Conservation (phyloP, 2,797 vertebrate genomes). For the Platyrinchus mystaceus region DNA sequence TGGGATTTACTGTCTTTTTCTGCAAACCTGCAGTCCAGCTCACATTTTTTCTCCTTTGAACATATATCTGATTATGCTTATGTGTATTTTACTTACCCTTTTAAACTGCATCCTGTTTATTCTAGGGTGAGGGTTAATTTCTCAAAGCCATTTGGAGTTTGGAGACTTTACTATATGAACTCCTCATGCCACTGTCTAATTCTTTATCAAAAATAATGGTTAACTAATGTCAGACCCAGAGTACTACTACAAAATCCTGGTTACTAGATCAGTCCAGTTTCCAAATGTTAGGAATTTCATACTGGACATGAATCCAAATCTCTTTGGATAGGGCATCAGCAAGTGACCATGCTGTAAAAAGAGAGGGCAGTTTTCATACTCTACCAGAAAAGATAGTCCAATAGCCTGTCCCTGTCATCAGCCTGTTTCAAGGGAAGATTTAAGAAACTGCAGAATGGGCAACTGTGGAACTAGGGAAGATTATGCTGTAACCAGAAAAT, state of each 20-base stretch:
- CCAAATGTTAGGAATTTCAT: not conserved
- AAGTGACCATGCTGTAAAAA: not conserved
- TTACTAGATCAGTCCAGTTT: not conserved
- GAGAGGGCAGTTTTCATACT: not conserved
- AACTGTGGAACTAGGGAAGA: conserved; percentile 4
- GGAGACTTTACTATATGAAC: not conserved
- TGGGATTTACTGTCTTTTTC: not conserved
- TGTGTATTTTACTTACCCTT: not conserved
- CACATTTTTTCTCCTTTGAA: not conserved
- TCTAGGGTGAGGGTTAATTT: not conserved
- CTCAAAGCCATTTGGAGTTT: not conserved
- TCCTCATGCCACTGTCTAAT: not conserved
- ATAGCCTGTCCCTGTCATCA: not conserved
- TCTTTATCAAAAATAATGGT: not conserved
- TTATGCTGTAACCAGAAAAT: conserved; percentile 52
- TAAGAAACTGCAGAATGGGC: not conserved
- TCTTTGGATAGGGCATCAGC: not conserved
- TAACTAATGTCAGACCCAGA: not conserved
- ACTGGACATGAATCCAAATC: not conserved
- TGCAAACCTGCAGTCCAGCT: not conserved
- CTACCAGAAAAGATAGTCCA: not conserved
- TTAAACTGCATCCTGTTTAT: conserved; percentile 1
- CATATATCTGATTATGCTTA: not conserved
- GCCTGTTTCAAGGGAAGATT: not conserved
- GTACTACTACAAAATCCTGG: not conserved